phyloP scores from a whole-genome alignment of 2,888 invertebrate genomes.

The Argynnis bischoffii region DNA sequence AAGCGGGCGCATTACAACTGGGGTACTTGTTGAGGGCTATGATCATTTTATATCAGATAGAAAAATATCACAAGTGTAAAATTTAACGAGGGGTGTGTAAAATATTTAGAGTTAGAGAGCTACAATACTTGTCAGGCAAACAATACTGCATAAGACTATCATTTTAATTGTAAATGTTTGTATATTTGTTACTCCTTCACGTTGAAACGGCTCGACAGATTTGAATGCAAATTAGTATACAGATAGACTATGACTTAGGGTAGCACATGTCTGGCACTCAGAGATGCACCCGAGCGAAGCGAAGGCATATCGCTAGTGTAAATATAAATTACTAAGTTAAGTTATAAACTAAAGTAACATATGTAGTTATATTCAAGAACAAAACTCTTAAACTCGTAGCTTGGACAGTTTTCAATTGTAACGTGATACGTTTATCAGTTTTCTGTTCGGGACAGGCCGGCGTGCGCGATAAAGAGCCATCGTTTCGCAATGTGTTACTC shows the following conservation, averaged over 20 bases:
- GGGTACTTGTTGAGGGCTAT: no score
- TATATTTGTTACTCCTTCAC: background rate
- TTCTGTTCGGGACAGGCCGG: slow-evolving; percentile 62
- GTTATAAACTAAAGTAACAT: background rate
- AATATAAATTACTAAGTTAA: background rate
- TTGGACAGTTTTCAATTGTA: slow-evolving; percentile 59
- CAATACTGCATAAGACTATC: background rate
- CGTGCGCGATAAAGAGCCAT: slow-evolving; percentile 44
- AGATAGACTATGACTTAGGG: no score
- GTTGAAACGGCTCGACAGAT: background rate
- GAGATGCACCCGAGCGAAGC: no score
- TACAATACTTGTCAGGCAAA: no score
- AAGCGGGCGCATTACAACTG: no score
- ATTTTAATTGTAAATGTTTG: background rate
- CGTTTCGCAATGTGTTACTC: slow-evolving; percentile 47
- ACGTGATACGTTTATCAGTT: slow-evolving; percentile 75
- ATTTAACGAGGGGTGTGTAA: no score
- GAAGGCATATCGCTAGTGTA: no score
- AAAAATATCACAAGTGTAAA: no score
- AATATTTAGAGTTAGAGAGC: no score
- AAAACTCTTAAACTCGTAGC: slow-evolving; percentile 42
- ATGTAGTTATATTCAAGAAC: background rate
- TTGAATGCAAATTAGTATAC: background rate
- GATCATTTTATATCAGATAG: no score
- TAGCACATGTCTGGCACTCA: no score